Conservation (phyloP, 2,113 vertebrate genomes). For the Trichomycterus rosablanca region DNA sequence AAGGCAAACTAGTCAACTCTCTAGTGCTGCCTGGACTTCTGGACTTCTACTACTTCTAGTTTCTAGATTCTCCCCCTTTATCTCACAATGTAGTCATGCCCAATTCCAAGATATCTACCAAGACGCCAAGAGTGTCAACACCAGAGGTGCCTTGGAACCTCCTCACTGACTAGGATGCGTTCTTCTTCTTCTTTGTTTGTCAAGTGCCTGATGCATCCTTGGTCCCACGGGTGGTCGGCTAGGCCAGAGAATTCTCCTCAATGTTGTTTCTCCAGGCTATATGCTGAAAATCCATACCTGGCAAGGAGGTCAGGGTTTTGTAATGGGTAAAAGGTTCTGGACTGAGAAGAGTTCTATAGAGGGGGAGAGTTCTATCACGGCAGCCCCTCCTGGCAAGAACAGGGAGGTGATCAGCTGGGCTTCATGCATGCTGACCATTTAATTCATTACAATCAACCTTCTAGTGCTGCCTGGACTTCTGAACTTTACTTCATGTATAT, state of each 20-base stretch:
- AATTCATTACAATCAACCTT: too few species aligned
- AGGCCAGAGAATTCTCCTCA: constrained; percentile 78
- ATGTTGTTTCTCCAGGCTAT: constrained; percentile 83
- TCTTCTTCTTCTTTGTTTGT: constrained; percentile 82
- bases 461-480: too few species aligned
- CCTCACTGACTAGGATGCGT: constrained; percentile 80
- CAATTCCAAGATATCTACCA: constrained; percentile 99
- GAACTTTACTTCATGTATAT: too few species aligned
- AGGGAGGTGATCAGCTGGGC: constrained; percentile 88
- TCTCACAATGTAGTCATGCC: too few species aligned
- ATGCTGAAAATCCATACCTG: constrained; percentile 94
- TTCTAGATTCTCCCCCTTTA: too few species aligned
- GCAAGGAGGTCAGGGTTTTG: constrained; percentile 85
- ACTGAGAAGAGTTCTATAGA: constrained; percentile 94
- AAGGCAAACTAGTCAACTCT: too few species aligned
- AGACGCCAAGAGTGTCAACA: constrained; percentile 86
- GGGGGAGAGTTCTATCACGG: constrained; percentile 89
- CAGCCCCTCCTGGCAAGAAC: constrained; percentile 86
- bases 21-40: too few species aligned
- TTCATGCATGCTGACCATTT: constrained; percentile 96
- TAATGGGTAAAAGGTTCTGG: constrained; percentile 96
- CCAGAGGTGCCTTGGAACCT: constrained; percentile 88
- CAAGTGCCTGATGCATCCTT: constrained; percentile 88
- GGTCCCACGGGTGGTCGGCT: constrained; percentile 91
- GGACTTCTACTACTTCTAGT: too few species aligned